Evolutionary conservation across 2,113 vertebrate genomes (phyloP).

Genomic region (Lepus americanus): DNA sequence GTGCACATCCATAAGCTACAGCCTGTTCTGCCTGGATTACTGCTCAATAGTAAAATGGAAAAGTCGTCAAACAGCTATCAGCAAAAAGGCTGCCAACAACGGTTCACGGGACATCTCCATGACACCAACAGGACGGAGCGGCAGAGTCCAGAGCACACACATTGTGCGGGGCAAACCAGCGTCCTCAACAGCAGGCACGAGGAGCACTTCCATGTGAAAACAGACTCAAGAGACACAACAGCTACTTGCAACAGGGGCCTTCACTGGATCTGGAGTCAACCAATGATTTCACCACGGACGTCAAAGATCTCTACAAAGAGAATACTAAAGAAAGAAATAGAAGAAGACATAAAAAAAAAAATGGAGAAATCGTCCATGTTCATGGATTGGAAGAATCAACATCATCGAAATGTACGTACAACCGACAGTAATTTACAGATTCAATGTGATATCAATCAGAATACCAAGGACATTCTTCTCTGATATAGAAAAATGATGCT

Average conservation of each 20-base stretch:
- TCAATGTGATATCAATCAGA: too few species aligned
- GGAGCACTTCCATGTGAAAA: background rate
- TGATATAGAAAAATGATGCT: too few species aligned
- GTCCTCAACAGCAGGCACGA: background rate
- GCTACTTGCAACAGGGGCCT: background rate
- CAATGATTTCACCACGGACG: background rate
- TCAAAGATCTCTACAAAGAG: too few species aligned
- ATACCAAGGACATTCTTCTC: too few species aligned
- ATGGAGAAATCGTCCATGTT: too few species aligned
- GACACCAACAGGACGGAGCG: background rate
- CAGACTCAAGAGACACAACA: background rate
- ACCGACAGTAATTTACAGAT: too few species aligned
- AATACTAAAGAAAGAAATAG: too few species aligned
- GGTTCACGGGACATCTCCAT: background rate
- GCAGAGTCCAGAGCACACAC: background rate
- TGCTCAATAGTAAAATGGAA: background rate
- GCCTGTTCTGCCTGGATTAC: background rate
- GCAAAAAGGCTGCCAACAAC: background rate
- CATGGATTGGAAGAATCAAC: too few species aligned
- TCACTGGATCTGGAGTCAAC: background rate
- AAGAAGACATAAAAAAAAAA: too few species aligned
- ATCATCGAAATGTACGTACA: too few species aligned
- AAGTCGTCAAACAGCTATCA: background rate
- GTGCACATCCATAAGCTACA: accelerated
- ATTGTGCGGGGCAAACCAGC: background rate